Percentiles rank a stretch among this genome's conserved stretches.
phyloP scores from a whole-genome alignment of 2,797 vertebrate species.

The Glossophaga mutica region DNA sequence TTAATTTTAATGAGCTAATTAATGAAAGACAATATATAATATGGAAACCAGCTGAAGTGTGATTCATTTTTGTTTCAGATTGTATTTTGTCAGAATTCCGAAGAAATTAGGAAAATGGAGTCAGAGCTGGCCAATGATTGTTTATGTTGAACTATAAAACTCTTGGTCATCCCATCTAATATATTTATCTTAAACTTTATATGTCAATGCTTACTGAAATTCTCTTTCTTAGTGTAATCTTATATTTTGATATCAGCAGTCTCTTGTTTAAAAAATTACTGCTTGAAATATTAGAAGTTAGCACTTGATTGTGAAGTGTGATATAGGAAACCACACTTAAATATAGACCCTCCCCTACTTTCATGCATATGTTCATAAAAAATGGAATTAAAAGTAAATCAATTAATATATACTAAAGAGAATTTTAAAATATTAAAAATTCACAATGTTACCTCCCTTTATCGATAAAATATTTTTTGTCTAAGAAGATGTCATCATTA shows the following conservation, averaged over 20 bases:
- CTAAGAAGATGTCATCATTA: neutral
- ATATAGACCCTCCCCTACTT: neutral
- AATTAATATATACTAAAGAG: neutral
- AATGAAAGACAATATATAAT: slow-evolving; percentile 11
- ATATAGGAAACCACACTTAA: neutral
- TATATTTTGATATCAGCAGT: neutral
- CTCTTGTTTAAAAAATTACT: neutral
- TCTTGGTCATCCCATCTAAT: neutral
- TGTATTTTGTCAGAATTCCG: slow-evolving; percentile 13
- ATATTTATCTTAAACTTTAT: neutral
- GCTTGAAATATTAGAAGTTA: slow-evolving; percentile 4
- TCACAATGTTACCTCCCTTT: neutral
- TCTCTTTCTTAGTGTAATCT: neutral
- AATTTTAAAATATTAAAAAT: neutral
- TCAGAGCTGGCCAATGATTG: neutral
- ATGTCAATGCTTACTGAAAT: neutral
- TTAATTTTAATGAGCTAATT: slow-evolving; percentile 53
- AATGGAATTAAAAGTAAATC: neutral
- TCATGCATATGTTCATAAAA: neutral
- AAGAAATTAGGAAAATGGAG: slow-evolving; percentile 8
- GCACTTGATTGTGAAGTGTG: neutral
- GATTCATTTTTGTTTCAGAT: neutral
- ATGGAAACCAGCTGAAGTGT: neutral
- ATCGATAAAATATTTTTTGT: neutral
- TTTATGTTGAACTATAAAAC: neutral